These are phyloP conservation scores for Drosophila neonasuta DNA, from an alignment of 2,888 invertebrate genomes.

Conservation along the genomic window DNA sequence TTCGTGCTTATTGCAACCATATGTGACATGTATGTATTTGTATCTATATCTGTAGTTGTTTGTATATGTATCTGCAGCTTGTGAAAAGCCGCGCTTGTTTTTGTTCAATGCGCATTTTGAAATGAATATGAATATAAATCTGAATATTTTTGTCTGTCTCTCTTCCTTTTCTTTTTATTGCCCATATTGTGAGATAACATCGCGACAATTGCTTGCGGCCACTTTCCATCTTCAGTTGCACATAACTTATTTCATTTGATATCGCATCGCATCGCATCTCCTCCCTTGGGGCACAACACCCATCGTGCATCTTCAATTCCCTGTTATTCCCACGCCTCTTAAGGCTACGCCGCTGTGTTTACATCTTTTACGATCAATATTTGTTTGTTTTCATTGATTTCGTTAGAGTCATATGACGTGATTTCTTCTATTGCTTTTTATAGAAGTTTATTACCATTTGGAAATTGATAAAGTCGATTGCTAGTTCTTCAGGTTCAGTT, in stretches of 20 bases:
- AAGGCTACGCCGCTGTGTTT: conserved; percentile 21
- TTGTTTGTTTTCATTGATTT: conserved; percentile 12
- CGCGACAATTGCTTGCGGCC: conserved; percentile 35
- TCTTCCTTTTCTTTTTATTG: conserved; percentile 45
- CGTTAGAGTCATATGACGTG: neutral
- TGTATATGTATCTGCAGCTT: conserved; percentile 25
- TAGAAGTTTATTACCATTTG: neutral
- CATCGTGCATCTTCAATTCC: neutral
- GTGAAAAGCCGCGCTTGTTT: conserved; percentile 7
- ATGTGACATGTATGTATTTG: conserved; percentile 33
- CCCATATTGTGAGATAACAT: conserved; percentile 48
- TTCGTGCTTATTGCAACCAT: conserved; percentile 60
- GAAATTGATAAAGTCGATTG: too few relatives aligned
- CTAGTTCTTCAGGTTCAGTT: too few relatives aligned
- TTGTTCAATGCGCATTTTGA: conserved; percentile 43
- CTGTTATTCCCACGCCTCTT: conserved; percentile 45
- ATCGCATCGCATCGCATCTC: conserved; percentile 6
- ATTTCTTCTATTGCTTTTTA: neutral
- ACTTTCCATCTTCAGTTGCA: conserved; percentile 9
- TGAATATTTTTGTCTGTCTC: conserved; percentile 37
- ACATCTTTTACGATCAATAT: conserved; percentile 44
- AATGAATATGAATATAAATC: conserved; percentile 44
- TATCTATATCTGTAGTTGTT: conserved; percentile 14
- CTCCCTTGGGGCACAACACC: conserved; percentile 8
- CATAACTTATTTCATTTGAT: conserved; percentile 15